Evolutionary conservation across 2,888 invertebrate species (phyloP).

Genomic region (Scaptomyza polygonia): DNA sequence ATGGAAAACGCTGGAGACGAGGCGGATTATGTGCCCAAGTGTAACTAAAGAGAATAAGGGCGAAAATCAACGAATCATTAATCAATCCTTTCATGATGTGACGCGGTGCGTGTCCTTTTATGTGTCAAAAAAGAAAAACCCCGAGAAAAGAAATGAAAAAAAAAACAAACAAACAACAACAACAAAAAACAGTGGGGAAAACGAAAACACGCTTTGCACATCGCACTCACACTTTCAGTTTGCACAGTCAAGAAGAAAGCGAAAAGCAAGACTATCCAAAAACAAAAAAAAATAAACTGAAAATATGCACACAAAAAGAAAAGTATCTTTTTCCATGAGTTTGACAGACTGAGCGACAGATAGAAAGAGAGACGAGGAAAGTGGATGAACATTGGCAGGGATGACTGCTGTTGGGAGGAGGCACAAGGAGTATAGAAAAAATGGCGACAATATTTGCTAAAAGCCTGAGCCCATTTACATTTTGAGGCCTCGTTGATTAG

Average conservation of each 20-base stretch:
- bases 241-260: constrained; percentile 52
- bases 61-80: constrained; percentile 84
- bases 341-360: constrained; percentile 69
- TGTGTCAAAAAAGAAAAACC: constrained; percentile 75
- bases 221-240: constrained; percentile 61
- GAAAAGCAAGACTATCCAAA: constrained; percentile 52
- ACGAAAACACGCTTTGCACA: constrained; percentile 64
- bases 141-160: constrained; percentile 17
- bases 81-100: constrained; percentile 84
- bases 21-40: constrained; percentile 82
- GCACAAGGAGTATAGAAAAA: constrained; percentile 52
- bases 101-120: constrained; percentile 84
- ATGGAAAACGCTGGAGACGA: constrained; percentile 70
- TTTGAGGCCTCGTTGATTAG: constrained; percentile 75
- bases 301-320: constrained; percentile 49
- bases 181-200: constrained; percentile 53
- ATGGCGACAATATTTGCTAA: constrained; percentile 81
- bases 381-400: constrained; percentile 45
- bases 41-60: constrained; percentile 83
- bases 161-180: background rate
- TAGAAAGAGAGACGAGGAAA: constrained; percentile 38
- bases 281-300: constrained; percentile 24
- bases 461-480: constrained; percentile 76
- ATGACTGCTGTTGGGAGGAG: constrained; percentile 10
- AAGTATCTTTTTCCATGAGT: constrained; percentile 69